A percentile compares a stretch with the other conserved stretches of the same genome.
Evolutionary conservation across 2,888 invertebrate species (phyloP).

Genomic region (Dioctria rufipes): DNA sequence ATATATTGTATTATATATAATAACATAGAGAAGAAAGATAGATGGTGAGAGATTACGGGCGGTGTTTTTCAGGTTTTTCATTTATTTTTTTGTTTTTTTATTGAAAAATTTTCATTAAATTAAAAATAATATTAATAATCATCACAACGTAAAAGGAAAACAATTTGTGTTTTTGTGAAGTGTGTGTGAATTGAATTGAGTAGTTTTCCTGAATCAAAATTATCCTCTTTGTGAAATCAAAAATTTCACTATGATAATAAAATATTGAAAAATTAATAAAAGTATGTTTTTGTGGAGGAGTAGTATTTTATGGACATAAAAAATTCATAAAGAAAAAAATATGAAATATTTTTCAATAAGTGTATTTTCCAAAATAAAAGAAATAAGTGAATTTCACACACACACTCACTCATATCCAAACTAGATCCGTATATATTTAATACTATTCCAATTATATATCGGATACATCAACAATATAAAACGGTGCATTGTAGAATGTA

Average conservation of each 20-base stretch:
- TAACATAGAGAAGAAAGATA: conserved; percentile 19
- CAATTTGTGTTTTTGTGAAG: neutral
- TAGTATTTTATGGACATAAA: no score
- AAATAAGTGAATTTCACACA: conserved; percentile 44
- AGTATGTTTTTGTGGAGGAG: no score
- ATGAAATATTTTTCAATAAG: no score
- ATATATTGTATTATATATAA: conserved; percentile 34
- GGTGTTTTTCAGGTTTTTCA: conserved; percentile 23
- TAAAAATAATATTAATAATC: no score
- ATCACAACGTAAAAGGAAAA: neutral
- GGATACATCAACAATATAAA: neutral
- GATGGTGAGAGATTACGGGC: conserved; percentile 26
- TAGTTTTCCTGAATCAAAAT: neutral
- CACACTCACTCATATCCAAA: conserved; percentile 1
- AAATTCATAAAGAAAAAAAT: no score
- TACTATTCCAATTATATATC: conserved; percentile 9
- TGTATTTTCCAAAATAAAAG: neutral
- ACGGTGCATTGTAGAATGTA: neutral
- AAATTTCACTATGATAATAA: no score
- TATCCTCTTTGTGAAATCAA: no score
- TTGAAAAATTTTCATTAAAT: conserved; percentile 1
- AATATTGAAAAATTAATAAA: no score
- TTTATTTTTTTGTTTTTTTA: neutral
- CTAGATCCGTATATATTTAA: neutral
- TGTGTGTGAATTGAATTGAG: neutral